Evolutionary conservation across 2,797 vertebrate species (phyloP).

Genomic region (Merluccius polli): DNA sequence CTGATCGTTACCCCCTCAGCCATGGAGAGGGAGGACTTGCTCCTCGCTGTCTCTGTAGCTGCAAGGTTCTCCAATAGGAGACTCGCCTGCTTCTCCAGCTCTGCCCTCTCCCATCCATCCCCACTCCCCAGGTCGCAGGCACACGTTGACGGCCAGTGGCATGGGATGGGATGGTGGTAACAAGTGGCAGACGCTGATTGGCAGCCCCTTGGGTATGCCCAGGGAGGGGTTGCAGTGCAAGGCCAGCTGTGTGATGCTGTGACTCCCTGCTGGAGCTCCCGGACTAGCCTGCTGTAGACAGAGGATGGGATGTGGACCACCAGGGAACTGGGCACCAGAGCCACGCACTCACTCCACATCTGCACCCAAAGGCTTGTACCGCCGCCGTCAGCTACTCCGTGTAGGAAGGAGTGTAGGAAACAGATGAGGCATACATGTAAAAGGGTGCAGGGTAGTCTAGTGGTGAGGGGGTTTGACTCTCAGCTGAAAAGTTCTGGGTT

Average conservation of each 20-base stretch:
- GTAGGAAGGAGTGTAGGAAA: background rate
- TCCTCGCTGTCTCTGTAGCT: slow-evolving; percentile 32
- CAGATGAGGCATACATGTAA: background rate
- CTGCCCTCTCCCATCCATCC: slow-evolving; percentile 19
- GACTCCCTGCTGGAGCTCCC: slow-evolving; percentile 56
- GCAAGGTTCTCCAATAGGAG: slow-evolving; percentile 46
- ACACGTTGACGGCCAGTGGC: slow-evolving; percentile 49
- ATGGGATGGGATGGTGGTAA: slow-evolving; percentile 38
- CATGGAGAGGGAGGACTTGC: slow-evolving; percentile 28
- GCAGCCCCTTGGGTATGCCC: slow-evolving; percentile 21
- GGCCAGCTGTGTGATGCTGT: slow-evolving; percentile 29
- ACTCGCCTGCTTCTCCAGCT: slow-evolving; percentile 31
- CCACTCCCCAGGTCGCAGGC: slow-evolving; percentile 25
- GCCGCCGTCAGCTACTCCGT: slow-evolving; percentile 55
- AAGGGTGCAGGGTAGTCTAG: background rate
- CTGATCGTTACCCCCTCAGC: slow-evolving; percentile 56
- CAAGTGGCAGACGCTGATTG: slow-evolving; percentile 15
- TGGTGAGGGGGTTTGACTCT: background rate
- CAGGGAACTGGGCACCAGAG: slow-evolving; percentile 61
- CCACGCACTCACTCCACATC: slow-evolving; percentile 80
- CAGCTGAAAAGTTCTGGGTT: background rate
- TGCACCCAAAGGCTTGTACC: slow-evolving; percentile 69
- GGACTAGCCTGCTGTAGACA: slow-evolving; percentile 67
- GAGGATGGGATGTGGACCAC: slow-evolving; percentile 70
- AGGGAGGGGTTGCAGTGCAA: slow-evolving; percentile 30